phyloP scores from a whole-genome alignment of 2,113 vertebrate genomes.

The Menidia beryllina region DNA sequence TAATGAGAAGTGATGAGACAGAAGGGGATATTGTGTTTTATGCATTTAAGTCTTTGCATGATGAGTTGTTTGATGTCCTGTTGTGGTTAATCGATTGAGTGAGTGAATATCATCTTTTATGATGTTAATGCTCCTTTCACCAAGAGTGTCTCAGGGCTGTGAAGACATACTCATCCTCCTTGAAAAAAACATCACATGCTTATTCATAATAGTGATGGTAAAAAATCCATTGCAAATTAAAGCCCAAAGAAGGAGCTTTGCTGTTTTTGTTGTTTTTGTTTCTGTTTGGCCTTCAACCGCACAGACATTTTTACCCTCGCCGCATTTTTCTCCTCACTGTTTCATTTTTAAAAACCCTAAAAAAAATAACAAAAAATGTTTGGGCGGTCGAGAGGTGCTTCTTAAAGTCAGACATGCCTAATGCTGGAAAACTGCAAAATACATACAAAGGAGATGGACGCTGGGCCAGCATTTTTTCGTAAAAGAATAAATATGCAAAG shows the following conservation, averaged over 20 bases:
- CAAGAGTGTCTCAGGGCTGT: conserved; percentile 42
- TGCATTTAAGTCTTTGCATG: conserved; percentile 19
- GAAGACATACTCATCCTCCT: conserved; percentile 49
- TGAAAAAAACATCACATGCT: neutral
- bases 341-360: conserved; percentile 4
- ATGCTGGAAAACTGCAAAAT: conserved; percentile 27
- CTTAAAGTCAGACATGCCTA: conserved; percentile 24
- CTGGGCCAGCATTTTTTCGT: conserved; percentile 48
- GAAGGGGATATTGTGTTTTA: conserved; percentile 14
- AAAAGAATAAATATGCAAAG: conserved; percentile 70
- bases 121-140: conserved; percentile 7
- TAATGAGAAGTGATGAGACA: conserved; percentile 26
- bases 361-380: conserved; percentile 24
- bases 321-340: neutral
- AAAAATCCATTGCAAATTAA: neutral
- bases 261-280: conserved; percentile 1
- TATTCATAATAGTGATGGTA: neutral
- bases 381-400: conserved; percentile 9
- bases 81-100: neutral
- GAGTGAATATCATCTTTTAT: conserved; percentile 2
- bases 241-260: neutral
- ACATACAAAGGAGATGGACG: conserved; percentile 58
- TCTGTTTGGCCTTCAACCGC: neutral
- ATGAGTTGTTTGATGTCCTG: conserved; percentile 8
- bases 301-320: neutral